These are phyloP conservation scores for Zophobas atratus DNA, from an alignment of 1,140 invertebrate species.

Conservation along the genomic window DNA sequence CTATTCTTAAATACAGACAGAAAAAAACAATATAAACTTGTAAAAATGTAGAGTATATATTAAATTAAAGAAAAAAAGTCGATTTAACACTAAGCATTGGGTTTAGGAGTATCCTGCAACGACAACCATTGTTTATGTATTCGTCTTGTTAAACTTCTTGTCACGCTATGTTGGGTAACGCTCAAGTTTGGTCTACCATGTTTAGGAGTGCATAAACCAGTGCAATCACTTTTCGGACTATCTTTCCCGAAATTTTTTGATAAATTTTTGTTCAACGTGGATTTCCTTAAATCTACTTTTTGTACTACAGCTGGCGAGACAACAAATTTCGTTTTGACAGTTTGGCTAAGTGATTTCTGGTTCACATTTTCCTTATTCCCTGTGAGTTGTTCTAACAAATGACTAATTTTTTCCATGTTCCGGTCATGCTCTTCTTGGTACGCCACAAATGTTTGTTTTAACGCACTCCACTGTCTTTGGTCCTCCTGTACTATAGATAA, in stretches of 20 bases:
- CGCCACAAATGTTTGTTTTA: not conserved
- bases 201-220: slow-evolving; percentile 7
- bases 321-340: not conserved
- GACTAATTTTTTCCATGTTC: not conserved
- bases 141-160: slow-evolving; percentile 6
- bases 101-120: slow-evolving; percentile 16
- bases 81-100: not conserved
- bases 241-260: not conserved
- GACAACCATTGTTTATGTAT: slow-evolving; percentile 7
- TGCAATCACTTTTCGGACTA: not conserved
- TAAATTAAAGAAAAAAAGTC: not conserved
- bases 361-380: slow-evolving; percentile 13
- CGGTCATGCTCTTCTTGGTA: not conserved
- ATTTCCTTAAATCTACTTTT: slow-evolving; percentile 17
- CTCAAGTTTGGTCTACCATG: not conserved
- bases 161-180: not conserved
- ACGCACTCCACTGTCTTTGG: not conserved
- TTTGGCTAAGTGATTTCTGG: not conserved
- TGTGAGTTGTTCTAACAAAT: not conserved
- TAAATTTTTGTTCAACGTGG: slow-evolving; percentile 17
- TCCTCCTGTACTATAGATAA: not conserved
- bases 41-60: not conserved
- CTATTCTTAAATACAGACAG: not conserved
- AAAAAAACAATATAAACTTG: not conserved
- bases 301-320: slow-evolving; percentile 4